Percentiles rank a stretch among this genome's conserved stretches.
These are phyloP conservation scores for Aramus guarauna DNA, from an alignment of 2,113 vertebrate species.

Conservation along the genomic window DNA sequence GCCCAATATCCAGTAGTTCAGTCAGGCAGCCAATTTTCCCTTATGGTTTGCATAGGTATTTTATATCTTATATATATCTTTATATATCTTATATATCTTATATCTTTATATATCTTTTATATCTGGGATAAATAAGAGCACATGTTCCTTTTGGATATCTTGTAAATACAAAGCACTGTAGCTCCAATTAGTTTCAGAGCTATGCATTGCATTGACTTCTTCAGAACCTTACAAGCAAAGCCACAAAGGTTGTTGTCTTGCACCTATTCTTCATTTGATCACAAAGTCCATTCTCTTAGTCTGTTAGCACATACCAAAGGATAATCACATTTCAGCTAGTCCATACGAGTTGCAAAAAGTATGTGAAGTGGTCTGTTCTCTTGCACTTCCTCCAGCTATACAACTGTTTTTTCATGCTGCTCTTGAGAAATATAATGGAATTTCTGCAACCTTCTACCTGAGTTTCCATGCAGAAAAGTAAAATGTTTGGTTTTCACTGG, in stretches of 20 bases:
- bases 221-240: neutral
- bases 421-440: neutral
- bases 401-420: neutral
- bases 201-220: neutral
- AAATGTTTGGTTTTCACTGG: neutral
- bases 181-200: neutral
- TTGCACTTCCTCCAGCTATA: neutral
- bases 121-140: neutral
- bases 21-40: neutral
- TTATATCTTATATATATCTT: too few relatives aligned
- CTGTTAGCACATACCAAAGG: neutral
- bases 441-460: neutral
- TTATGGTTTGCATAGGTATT: neutral
- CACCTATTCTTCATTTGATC: neutral
- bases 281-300: neutral
- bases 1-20: neutral
- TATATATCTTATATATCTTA: too few relatives aligned
- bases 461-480: neutral
- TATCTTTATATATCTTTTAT: neutral
- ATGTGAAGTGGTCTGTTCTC: neutral
- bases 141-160: neutral
- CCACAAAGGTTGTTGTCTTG: neutral
- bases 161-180: neutral
- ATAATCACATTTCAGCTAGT: conserved; percentile 6
- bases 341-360: neutral